Evolutionary conservation across 2,888 invertebrate species (phyloP).

Genomic region (Catocala fraxini): DNA sequence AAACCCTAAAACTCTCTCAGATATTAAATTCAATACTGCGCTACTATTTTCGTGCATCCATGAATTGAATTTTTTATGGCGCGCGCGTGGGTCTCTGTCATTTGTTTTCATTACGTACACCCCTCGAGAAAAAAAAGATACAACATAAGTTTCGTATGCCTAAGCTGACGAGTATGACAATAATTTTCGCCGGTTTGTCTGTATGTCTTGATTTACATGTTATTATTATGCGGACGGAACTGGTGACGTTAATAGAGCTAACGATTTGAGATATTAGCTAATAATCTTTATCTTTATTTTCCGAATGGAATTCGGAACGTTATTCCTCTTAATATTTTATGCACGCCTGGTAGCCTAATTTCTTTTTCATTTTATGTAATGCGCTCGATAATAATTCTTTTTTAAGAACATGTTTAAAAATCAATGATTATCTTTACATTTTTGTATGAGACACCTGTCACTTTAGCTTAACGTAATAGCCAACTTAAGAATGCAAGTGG

Average conservation of each 20-base stretch:
- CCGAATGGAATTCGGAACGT: slow-evolving; percentile 46
- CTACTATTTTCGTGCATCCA: slow-evolving; percentile 75
- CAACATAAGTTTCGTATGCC: slow-evolving; percentile 57
- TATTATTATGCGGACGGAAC: slow-evolving; percentile 58
- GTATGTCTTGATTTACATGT: slow-evolving; percentile 56
- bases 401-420: slow-evolving; percentile 10
- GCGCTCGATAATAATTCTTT: slow-evolving; percentile 22
- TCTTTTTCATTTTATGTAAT: slow-evolving; percentile 36
- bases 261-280: slow-evolving; percentile 58
- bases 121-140: slow-evolving; percentile 61
- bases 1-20: slow-evolving; percentile 58
- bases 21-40: slow-evolving; percentile 70
- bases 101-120: slow-evolving; percentile 82
- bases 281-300: slow-evolving; percentile 60
- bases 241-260: slow-evolving; percentile 53
- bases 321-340: slow-evolving; percentile 43
- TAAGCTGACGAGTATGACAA: slow-evolving; percentile 43
- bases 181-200: slow-evolving; percentile 46
- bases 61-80: slow-evolving; percentile 83
- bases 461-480: neutral
- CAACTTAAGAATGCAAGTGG: neutral
- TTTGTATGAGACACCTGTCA: slow-evolving; percentile 8
- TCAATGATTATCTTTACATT: slow-evolving; percentile 12
- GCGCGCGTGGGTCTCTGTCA: slow-evolving; percentile 75
- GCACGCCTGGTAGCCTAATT: slow-evolving; percentile 35